Evolutionary conservation across 2,113 vertebrate genomes (phyloP), one percentile per base, ranked within the genome.

Genomic region (Pollimyrus isidori): DNA sequence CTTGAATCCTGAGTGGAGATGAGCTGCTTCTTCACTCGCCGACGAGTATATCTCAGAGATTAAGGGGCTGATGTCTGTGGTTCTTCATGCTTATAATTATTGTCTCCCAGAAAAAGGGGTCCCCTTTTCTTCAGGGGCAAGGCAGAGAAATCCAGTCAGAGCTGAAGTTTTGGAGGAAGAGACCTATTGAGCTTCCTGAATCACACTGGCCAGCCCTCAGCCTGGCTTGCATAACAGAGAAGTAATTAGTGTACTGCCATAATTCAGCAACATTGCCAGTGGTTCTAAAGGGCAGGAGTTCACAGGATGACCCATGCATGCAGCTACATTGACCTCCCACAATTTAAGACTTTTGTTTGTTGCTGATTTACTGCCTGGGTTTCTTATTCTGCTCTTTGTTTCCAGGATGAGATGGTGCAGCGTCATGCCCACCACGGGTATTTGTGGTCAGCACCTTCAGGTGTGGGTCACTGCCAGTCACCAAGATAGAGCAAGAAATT

Each of bases 291-390:
- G 91, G 82, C 87, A 91, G 45, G 58, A 91, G 92, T 91, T 91
- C 91, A 62, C 76, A 3, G 87, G 88, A 30, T 92, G 91, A 93
- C 92, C 92, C 89, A 85, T 91, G 90, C 89, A 90, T 92, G 91
- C 91, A 90, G 91, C 90, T 76, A 58, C 52, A 30, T 73, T 92
- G 91, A 93, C 90, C 91, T 85, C 90, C 89, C 90, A 91, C 89
- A 89, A 90, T 90, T 89, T 88, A 90, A 65, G 30, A 35, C 58
- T 73, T 26, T 85, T 49, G 85, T 88, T 76, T 52, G 15, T 39
- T 52, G 42, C 48, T 42, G 88, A 89, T 91, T 89, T 90, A 90
- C 76, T 76, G 49, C 73, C 45, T n/a, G 35, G 7, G 49, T 17
- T 62, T 87, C 19, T 42, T 62, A 42, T 62, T 42, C 53, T 82